Base-by-base conservation (phyloP, 2,113 vertebrate genomes). In the Paracyprichromis sp. region DNA sequence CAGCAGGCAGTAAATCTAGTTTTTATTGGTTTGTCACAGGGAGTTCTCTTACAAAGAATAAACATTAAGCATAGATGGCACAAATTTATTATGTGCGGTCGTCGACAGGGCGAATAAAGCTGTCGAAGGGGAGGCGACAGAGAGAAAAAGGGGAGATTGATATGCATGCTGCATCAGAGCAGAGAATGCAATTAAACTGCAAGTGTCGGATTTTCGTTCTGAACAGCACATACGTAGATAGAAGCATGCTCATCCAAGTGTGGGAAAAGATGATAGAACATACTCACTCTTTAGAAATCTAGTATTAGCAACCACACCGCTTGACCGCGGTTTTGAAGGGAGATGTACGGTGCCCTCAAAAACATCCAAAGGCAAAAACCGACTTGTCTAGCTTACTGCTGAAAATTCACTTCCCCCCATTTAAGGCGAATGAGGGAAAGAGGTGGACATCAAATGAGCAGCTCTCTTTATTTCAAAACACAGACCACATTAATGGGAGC, bases 51-150 rank as follows among this genome's bases (percentile, higher is more conserved):
- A 91, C 89, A 87, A 88, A 95, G 91, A 90, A 92, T 89, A 94
- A 96, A 94, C 91, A 94, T 88, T 88, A 95, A 90, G 90, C 86
- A 73, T 91, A 83, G 91, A 94, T 90, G 93, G 92, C 80, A 80
- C 54, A 52, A 90, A 93, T 96, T 93, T 94, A 94, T 93, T 89
- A 93, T 84, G 83, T 87, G 84, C 63, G 54, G 24, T 86, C 16
- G 89, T 63, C 21, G 85, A 80, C 86, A 86, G 82, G 81, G 86
- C 54, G 76, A 86, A 95, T 95, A 94, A 92, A 95, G 88, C 93
- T 92, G 94, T 94, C 89, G 78, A 17, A 50, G 53, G 71, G 31
- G 81, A 83, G 82, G 85, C 80, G 90, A 94, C 80, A 29, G 88
- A 86, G 82, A 80, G 84, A 45, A 82, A 80, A 86, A 69, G 88